Conservation (phyloP, 2,888 invertebrate species). For the Amaurobius ferox region DNA sequence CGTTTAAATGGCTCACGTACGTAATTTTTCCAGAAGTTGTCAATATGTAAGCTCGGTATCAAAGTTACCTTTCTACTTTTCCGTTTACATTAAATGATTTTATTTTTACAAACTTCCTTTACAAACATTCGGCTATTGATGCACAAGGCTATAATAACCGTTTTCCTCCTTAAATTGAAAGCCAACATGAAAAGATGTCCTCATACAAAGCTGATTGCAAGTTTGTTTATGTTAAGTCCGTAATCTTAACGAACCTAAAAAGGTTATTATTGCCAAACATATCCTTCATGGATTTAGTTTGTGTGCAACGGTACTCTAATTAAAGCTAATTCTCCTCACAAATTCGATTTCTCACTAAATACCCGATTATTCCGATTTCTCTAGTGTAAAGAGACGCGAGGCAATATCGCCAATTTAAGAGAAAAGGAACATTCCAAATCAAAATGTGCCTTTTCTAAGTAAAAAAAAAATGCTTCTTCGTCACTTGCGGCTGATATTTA, state of each 20-base stretch:
- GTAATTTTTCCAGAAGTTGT: too few species aligned
- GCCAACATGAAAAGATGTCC: too few species aligned
- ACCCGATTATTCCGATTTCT: conserved; percentile 49
- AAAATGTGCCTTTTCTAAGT: background rate
- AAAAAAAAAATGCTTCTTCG: background rate
- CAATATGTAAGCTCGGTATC: too few species aligned
- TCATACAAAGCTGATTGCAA: too few species aligned
- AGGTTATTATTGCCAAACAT: background rate
- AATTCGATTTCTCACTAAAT: conserved; percentile 50
- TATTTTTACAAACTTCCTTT: too few species aligned
- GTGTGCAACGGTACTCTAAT: conserved; percentile 29
- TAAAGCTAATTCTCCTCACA: conserved; percentile 33
- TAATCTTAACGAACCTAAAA: background rate
- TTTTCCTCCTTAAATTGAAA: background rate
- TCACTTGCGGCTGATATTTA: conserved; percentile 69
- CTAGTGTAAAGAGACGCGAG: background rate
- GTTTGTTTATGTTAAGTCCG: background rate
- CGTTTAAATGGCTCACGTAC: too few species aligned
- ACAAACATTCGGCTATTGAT: too few species aligned
- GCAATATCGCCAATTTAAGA: conserved; percentile 23
- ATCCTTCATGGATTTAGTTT: background rate
- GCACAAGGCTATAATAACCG: background rate
- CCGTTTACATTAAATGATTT: too few species aligned
- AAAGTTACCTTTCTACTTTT: too few species aligned
- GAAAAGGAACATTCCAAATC: conserved; percentile 13